Base-by-base conservation (phyloP, 2,888 invertebrate species). In the Conus canariensis region DNA sequence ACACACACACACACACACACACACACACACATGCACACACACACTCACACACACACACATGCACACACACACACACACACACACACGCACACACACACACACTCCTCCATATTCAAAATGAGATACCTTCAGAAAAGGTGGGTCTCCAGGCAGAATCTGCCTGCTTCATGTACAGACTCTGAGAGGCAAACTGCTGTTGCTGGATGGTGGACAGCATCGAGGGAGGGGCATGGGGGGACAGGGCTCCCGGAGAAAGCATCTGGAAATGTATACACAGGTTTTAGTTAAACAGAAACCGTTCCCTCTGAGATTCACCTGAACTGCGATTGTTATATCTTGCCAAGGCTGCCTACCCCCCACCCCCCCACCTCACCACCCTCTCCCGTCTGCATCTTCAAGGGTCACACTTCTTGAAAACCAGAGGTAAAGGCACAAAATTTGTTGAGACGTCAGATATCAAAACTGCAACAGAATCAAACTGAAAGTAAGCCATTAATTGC, bases 181-280 rank as follows among this genome's bases (percentile, higher is more conserved):
- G 95, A 16, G 94, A 93, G n/a, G 92, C 88, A 80, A 95, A 94
- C 91, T 95, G 95, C 70, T 95, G 94, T 85, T 95, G 94, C 59
- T 94, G 94, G 10, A 89, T 30, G 89, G 93, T 93, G 45, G 91
- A 77, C n/a, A 94, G 90, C 12, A 94, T 92, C 14, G 94, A 93
- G 22, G 91, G 90, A 0, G 92, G 92, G 16, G 95, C 94, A 92
- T 95, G 95, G 8, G 96, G 96, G 59, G 95, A 95, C 92, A 95
- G 93, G 59, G 93, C 92, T 16, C 93, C 92, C 19, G 95, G 95
- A 22, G 93, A 91, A 9, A 70, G 85, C 85, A 90, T 45, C 88
- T 83, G 83, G n/a, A 85, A 58, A n/a, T 19, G 74, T 45, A 45
- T 45, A 45, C 45, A 45, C 45, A 45, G 45, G 45, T 2, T 45